A percentile compares a stretch with the other conserved stretches of the same genome.
Evolutionary conservation across 1,140 invertebrate genomes (phyloP).

Genomic region (Halictus rubicundus): DNA sequence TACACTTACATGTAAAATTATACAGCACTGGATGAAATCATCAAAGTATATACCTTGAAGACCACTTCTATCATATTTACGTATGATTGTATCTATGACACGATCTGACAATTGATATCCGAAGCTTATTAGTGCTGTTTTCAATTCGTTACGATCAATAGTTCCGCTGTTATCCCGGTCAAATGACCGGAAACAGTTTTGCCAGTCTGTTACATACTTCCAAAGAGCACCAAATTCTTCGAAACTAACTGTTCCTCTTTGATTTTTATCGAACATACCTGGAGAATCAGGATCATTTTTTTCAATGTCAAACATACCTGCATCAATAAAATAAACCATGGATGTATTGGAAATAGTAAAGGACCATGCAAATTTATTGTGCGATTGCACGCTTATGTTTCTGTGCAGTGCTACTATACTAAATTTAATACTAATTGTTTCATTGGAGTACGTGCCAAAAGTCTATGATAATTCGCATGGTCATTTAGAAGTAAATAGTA

Average conservation of each 20-base stretch:
- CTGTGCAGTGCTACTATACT: not conserved
- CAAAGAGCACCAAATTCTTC: conserved; percentile 97
- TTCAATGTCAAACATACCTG: conserved; percentile 78
- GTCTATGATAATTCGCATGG: conserved; percentile 38
- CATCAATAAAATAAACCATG: conserved; percentile 65
- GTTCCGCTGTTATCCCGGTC: conserved; percentile 97
- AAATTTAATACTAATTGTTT: not conserved
- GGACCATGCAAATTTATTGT: conserved; percentile 52
- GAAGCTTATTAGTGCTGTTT: conserved; percentile 94
- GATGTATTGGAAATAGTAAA: conserved; percentile 42
- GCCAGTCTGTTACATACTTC: conserved; percentile 99
- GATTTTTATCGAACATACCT: conserved; percentile 99
- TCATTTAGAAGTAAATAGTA: conserved; percentile 40
- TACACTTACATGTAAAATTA: conserved; percentile 93
- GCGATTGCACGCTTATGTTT: conserved; percentile 28
- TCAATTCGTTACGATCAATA: conserved; percentile 95
- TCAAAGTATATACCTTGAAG: conserved; percentile 96
- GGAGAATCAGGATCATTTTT: conserved; percentile 76
- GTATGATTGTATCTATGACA: conserved; percentile 90
- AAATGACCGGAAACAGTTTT: conserved; percentile 96
- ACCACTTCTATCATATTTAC: conserved; percentile 97
- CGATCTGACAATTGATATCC: conserved; percentile 95
- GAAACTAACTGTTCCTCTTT: conserved; percentile 94
- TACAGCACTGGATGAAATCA: conserved; percentile 98
- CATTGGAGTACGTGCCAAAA: not conserved